These are phyloP conservation scores for Lepus townsendii DNA, from an alignment of 2,797 vertebrate species.

Conservation along the genomic window DNA sequence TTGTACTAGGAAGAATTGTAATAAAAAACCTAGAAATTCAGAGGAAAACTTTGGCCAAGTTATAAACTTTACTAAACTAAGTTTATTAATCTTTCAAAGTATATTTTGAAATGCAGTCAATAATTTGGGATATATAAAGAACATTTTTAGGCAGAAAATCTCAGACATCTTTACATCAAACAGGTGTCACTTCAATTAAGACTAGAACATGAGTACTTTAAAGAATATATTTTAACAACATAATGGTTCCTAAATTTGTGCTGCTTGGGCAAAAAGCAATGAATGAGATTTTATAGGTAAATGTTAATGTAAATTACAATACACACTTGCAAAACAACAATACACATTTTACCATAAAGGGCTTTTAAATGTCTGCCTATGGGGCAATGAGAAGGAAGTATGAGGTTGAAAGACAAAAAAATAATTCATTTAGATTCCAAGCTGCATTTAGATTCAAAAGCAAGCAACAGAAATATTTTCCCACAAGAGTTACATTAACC, in stretches of 20 bases:
- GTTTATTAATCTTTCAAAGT: conserved; percentile 36
- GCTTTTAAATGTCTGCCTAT: conserved; percentile 16
- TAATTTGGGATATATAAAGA: not conserved
- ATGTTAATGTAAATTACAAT: conserved; percentile 46
- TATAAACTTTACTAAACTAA: conserved; percentile 16
- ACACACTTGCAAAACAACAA: conserved; percentile 43
- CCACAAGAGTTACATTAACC: conserved; percentile 31
- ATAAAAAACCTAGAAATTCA: conserved; percentile 11
- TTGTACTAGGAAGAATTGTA: not conserved
- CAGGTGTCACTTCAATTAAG: conserved; percentile 19
- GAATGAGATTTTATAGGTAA: not conserved
- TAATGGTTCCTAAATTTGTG: not conserved
- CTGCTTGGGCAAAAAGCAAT: not conserved
- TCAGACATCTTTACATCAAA: conserved; percentile 29
- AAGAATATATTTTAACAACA: conserved; percentile 35
- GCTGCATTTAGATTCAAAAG: conserved; percentile 15
- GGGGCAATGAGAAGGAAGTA: not conserved
- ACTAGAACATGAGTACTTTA: not conserved
- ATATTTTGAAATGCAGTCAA: conserved; percentile 48
- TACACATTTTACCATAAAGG: conserved; percentile 42
- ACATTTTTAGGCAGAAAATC: conserved; percentile 20
- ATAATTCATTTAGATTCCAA: conserved; percentile 6
- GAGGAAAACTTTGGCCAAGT: not conserved
- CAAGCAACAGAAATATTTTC: conserved; percentile 12
- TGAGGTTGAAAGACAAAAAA: conserved; percentile 32